Evolutionary conservation across 2,113 vertebrate species (phyloP), one percentile per base, ranked within the genome.

Genomic region (Acrocephalus kingi): DNA sequence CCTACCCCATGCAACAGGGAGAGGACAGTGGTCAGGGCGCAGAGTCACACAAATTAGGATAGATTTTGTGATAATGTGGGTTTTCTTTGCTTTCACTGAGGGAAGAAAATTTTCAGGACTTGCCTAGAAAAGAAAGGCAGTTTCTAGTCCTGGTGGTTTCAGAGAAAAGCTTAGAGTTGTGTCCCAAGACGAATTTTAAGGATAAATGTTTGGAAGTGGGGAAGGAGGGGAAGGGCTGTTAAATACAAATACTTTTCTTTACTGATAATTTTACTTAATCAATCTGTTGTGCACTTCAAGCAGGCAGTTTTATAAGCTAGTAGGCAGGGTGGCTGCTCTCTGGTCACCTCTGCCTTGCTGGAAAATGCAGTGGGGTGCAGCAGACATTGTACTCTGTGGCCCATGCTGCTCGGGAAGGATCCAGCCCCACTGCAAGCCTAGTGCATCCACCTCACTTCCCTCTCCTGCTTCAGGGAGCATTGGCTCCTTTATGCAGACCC

Each of bases 71-170:
- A 75, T 17, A 82, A 52, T 6, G 0, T 24, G 43, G 5, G 9
- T 51, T 96, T 95, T 76, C 67, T 13, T 16, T 67, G 37, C 52
- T 78, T 88, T 92, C 10, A 27, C 25, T 31, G 30, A 89, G 30
- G 10, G 46, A 94, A 66, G 68, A 84, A 51, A 48, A 55, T 59
- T 78, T 90, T 87, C 51, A 71, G 69, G 45, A 27, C 39, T 75
- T 84, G 39, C 51, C 39, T 35, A 3, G 80, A 92, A 89, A 64
- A 61, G 55, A 84, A 87, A 91, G 35, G 25, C 52, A 67, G 15
- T 69, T 91, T 91, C 77, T 68, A 90, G 74, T 43, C 72, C 33
- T 83, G 58, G n/a, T 83, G n/a, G 52, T 85, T 93, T 85, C 72
- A 84, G 61, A 91, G 48, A 74, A 90, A 90, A 68, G 59, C n/a